Percentiles rank a stretch among this genome's conserved stretches.
Conservation (phyloP, 2,888 invertebrate species). For the Eupithecia centaureata region DNA sequence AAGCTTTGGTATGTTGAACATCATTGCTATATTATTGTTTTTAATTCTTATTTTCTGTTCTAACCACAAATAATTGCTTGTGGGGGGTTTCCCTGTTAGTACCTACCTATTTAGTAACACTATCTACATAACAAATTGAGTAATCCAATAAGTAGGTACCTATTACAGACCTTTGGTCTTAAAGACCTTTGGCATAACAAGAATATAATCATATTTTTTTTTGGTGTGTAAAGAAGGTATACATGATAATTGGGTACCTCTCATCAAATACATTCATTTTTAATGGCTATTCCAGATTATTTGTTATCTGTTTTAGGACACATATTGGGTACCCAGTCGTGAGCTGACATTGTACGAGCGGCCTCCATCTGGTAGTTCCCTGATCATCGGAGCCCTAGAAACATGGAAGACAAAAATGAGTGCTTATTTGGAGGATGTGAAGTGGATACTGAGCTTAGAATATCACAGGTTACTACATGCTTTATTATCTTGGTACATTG, state of each 20-base stretch:
- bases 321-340: conserved; percentile 83
- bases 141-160: no score
- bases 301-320: conserved; percentile 68
- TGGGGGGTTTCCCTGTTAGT: conserved; percentile 30
- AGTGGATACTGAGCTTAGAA: conserved; percentile 86
- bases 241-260: no score
- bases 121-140: no score
- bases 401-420: conserved; percentile 87
- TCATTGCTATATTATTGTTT: conserved; percentile 14
- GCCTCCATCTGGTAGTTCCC: conserved; percentile 77
- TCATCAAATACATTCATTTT: neutral
- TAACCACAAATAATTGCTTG: conserved; percentile 15
- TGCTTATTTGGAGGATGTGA: conserved; percentile 86
- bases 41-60: conserved; percentile 33
- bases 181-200: no score
- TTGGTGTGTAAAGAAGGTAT: no score
- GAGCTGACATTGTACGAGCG: conserved; percentile 84
- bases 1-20: conserved; percentile 85
- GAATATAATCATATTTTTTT: no score
- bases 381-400: conserved; percentile 82
- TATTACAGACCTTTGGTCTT: no score
- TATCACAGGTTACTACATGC: conserved; percentile 83
- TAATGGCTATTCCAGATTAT: neutral
- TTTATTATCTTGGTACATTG: neutral
- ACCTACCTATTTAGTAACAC: no score